Base-by-base conservation (phyloP, 2,888 invertebrate genomes). In the Callyntrura guangdongensis region DNA sequence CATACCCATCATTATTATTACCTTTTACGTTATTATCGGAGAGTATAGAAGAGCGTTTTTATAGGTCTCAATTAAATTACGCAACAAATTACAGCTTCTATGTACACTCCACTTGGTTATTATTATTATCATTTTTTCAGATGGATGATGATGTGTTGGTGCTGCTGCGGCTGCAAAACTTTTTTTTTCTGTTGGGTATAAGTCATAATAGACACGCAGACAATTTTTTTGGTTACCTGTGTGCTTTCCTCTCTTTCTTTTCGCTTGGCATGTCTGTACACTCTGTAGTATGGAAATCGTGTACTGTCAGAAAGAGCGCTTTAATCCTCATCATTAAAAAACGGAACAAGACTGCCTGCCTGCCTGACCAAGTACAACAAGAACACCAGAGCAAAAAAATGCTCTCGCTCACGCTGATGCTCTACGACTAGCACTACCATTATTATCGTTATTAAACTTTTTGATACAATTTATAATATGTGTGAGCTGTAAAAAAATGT, bases 1-100 rank as follows among this genome's bases (percentile, higher is more conserved):
- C 53, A 79, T 49, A 9, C 20, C 69, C 83, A 89, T 83, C 64
- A 79, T 89, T 83, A 89, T 72, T 82, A 67, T 9, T 59, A 36
- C 36, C 25, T 36, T 56, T 27, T 67, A 67, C 79, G 36, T 67
- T 79, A 86, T 86, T 86, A 77, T 77, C 72, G 67, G 53, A 36
- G 59, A 47, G 67, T 36, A 36, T 36, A 64, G 67, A 59, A 56
- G 49, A 45, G 86, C n/a, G 17, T n/a, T 87, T 74, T 89, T 88
- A 89, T 83, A 84, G 67, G 84, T 89, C 89, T 89, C 89, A 84
- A 89, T 89, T 89, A 89, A 89, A 89, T 89, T 89, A 89, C 84
- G 89, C 84, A 89, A 89, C 89, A 89, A 89, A 89, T 89, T 89
- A 89, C 89, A 89, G 84, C 74, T 61, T 67, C 83, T 69, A n/a